Conservation (phyloP, 2,113 vertebrate genomes). For the Xiphias gladius region DNA sequence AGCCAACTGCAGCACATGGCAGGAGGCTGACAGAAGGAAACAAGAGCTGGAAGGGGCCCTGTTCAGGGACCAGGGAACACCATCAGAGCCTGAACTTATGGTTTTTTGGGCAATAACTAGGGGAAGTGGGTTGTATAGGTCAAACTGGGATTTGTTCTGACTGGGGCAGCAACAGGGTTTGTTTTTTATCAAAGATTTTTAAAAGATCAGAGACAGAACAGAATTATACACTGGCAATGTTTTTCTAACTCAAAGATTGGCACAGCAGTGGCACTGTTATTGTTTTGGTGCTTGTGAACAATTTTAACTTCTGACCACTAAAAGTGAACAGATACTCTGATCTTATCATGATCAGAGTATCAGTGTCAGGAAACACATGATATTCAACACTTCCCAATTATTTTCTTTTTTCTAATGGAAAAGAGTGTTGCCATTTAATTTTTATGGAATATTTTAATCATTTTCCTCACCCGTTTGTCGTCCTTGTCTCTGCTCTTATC, state of each 20-base stretch:
- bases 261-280: not conserved
- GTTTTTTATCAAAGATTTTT: slow-evolving; percentile 19
- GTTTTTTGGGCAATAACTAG: slow-evolving; percentile 51
- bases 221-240: slow-evolving; percentile 22
- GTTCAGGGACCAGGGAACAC: slow-evolving; percentile 61
- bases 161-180: not conserved
- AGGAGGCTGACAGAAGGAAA: slow-evolving; percentile 30
- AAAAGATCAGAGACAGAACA: slow-evolving; percentile 37
- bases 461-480: slow-evolving; percentile 88
- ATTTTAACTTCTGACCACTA: slow-evolving; percentile 2
- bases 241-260: slow-evolving; percentile 27
- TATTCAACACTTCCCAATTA: not conserved
- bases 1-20: slow-evolving; percentile 55
- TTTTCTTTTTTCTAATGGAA: not conserved
- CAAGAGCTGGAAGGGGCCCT: slow-evolving; percentile 29
- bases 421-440: not conserved
- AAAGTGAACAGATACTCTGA: not conserved
- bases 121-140: slow-evolving; percentile 29
- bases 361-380: not conserved
- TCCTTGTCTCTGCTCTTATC: slow-evolving; percentile 89
- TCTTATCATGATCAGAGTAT: not conserved
- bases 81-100: slow-evolving; percentile 58
- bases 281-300: slow-evolving; percentile 20
- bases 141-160: slow-evolving; percentile 45
- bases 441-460: not conserved